Base-by-base conservation (phyloP, 2,113 vertebrate species). In the Microcebus tavaratra region DNA sequence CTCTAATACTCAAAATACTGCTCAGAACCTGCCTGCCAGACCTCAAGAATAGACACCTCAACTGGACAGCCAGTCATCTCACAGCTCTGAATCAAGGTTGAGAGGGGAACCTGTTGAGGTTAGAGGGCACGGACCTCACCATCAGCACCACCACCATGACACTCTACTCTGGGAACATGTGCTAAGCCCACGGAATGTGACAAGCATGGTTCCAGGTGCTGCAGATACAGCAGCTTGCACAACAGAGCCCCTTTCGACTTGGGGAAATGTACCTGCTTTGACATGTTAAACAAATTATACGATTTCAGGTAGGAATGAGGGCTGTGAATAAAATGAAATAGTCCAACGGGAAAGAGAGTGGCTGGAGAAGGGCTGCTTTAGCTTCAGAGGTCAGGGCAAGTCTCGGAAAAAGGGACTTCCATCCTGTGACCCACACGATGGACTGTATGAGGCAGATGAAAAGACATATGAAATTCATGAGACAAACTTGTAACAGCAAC, bases 81-180 rank as follows among this genome's bases (percentile, higher is more conserved):
- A 17, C 0, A 34, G 88, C 36, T 17, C 7, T 67, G 50, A 79
- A 82, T 8, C 20, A 31, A 55, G 48, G 65, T 36, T 6, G 0
- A 42, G 27, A 63, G 9, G 83, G 50, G n/a, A 78, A 29, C 53
- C 34, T 8, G 73, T 17, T 31, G n/a, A 48, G 48, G 21, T 12
- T 12, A 79, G 53, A 12, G 18, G 48, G 42, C 21, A 53, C 36
- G 23, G 39, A 31, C 34, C 27, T 73, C 15, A 2, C 15, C 0
- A 45, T 10, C 48, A 31, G 48, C 27, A 65, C 36, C 6, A 25
- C 34, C 31, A 27, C 12, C 12, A 59, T n/a, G 12, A 20, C 18
- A 3, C 21, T 21, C 5, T 5, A 1, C 4, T 70, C 10, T 53
- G 70, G 39, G 31, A 55, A 31, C 7, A 36, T 0, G 0, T 8